A percentile compares a stretch with the other conserved stretches of the same genome.
Conservation (phyloP, 2,113 vertebrate genomes). For the Aplodontia rufa region DNA sequence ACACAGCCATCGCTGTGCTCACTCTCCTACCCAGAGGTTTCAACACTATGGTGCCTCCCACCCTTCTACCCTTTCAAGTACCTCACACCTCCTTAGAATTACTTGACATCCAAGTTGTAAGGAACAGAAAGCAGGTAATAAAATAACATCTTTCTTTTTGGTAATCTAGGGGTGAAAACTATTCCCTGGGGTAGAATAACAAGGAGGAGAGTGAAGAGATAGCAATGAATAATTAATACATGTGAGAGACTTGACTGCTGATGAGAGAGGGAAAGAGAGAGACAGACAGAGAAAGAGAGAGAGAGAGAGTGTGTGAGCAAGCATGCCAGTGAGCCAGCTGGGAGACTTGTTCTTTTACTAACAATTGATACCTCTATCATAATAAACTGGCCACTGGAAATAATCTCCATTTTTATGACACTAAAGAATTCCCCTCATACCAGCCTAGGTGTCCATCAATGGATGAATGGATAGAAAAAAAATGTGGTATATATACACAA, state of each 20-base stretch:
- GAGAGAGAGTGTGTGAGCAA: no score
- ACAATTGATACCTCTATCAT: not conserved
- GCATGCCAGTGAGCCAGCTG: no score
- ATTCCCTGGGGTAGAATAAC: constrained; percentile 2
- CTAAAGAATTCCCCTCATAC: not conserved
- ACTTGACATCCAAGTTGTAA: not conserved
- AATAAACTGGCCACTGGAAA: not conserved
- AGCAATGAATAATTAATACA: not conserved
- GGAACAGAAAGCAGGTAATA: not conserved
- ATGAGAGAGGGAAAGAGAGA: not conserved
- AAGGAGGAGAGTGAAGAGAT: not conserved
- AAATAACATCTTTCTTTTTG: not conserved
- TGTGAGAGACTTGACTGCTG: not conserved
- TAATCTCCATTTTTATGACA: not conserved
- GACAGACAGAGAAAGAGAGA: no score
- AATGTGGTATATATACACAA: no score
- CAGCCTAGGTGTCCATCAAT: no score
- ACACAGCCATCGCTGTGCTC: not conserved
- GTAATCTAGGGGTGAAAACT: not conserved
- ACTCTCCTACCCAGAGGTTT: not conserved
- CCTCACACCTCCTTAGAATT: not conserved
- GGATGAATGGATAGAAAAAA: no score
- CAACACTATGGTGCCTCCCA: not conserved
- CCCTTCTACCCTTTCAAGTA: not conserved
- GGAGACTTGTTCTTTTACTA: not conserved